Percentiles rank a stretch among this genome's conserved stretches.
phyloP scores from a whole-genome alignment of 2,888 invertebrate genomes.

The Drosophila lacicola region DNA sequence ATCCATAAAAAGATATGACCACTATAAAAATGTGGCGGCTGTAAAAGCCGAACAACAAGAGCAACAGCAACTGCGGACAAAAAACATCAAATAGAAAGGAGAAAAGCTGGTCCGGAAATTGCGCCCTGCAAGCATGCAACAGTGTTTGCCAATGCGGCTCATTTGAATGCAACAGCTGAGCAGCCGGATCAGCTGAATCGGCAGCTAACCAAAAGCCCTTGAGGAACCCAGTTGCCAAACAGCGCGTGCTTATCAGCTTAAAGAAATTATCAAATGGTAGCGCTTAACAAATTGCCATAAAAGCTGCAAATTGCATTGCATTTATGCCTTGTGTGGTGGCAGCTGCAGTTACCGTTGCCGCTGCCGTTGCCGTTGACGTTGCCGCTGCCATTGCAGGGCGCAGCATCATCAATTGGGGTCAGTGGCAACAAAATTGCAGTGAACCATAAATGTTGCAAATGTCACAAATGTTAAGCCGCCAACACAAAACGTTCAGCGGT shows the following conservation, averaged over 20 bases:
- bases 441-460: constrained; percentile 81
- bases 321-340: constrained; percentile 35
- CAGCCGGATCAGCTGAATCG: constrained; percentile 32
- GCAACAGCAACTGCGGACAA: constrained; percentile 7
- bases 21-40: constrained; percentile 65
- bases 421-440: constrained; percentile 60
- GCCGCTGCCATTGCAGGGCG: background rate
- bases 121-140: constrained; percentile 48
- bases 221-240: background rate
- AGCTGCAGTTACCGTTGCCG: constrained; percentile 2
- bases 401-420: constrained; percentile 33
- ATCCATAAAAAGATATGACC: constrained; percentile 70
- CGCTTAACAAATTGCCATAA: constrained; percentile 47
- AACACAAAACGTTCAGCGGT: constrained; percentile 65
- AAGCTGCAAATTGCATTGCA: constrained; percentile 49
- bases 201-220: constrained; percentile 8
- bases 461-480: constrained; percentile 80
- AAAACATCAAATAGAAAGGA: constrained; percentile 10
- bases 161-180: constrained; percentile 60
- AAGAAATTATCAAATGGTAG: constrained; percentile 47
- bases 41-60: constrained; percentile 44
- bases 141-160: constrained; percentile 41
- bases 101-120: constrained; percentile 24
- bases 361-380: constrained; percentile 5
- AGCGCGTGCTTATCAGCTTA: constrained; percentile 16